A percentile compares a stretch with the other conserved stretches of the same genome.
Evolutionary conservation across 2,797 vertebrate species (phyloP).

Genomic region (Momotus momota): DNA sequence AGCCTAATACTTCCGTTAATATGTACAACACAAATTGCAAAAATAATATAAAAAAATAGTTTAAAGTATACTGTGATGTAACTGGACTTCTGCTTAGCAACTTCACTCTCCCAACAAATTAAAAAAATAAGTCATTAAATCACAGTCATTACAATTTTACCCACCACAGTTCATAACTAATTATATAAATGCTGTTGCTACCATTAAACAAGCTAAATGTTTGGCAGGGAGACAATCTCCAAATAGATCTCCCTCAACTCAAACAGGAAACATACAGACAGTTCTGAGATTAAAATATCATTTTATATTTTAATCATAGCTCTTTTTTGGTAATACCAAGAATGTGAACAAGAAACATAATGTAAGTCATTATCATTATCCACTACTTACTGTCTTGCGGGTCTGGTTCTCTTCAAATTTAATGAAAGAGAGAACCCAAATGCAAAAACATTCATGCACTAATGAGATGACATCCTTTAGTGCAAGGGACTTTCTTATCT

Average conservation of each 20-base stretch:
- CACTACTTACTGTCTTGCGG: neutral
- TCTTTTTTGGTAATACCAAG: neutral
- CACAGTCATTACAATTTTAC: neutral
- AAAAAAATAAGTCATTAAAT: neutral
- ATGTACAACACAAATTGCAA: neutral
- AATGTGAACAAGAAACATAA: constrained; percentile 23
- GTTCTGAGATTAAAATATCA: constrained; percentile 38
- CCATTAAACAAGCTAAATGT: neutral
- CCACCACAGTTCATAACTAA: neutral
- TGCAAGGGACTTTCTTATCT: neutral
- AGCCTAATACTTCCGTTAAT: neutral
- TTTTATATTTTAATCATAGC: constrained; percentile 18
- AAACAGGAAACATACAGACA: constrained; percentile 14
- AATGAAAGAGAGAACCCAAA: too few relatives aligned
- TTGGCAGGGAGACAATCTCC: neutral
- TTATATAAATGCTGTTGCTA: neutral
- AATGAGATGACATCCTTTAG: neutral
- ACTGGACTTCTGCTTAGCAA: neutral
- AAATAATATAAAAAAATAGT: neutral
- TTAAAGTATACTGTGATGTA: neutral
- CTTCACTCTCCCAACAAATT: neutral
- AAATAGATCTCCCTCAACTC: neutral
- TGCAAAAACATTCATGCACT: neutral
- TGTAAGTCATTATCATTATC: constrained; percentile 14
- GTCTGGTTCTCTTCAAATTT: constrained; percentile 52